Percentiles rank a stretch among this genome's conserved stretches.
phyloP scores from a whole-genome alignment of 2,113 vertebrate genomes.

The Sylvia atricapilla region DNA sequence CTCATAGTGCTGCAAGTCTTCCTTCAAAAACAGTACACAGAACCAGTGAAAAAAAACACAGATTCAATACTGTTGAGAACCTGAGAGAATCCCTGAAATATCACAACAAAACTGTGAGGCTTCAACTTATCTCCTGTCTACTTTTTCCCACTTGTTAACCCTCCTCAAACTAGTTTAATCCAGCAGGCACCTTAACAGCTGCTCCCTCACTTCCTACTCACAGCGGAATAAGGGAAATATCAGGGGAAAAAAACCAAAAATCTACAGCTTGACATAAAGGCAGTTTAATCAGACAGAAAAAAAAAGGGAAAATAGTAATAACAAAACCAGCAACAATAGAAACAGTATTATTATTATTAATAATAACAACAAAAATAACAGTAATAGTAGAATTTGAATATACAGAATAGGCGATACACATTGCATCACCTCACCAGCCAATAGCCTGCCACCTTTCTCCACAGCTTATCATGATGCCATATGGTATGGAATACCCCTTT shows the following conservation, averaged over 20 bases:
- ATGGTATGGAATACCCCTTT: not conserved
- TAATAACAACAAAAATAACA: not conserved
- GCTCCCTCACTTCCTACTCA: fast-evolving
- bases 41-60: not conserved
- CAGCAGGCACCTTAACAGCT: not conserved
- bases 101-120: not conserved
- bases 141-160: not conserved
- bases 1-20: not conserved
- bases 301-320: not conserved
- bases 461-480: not conserved
- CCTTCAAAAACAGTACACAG: not conserved
- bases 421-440: not conserved
- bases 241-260: not conserved
- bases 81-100: not conserved
- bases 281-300: not conserved
- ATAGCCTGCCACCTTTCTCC: not conserved
- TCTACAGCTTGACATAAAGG: not conserved
- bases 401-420: not conserved
- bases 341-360: not conserved
- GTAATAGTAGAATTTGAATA: not conserved
- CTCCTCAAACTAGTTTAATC: not conserved
- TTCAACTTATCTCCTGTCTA: not conserved
- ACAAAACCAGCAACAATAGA: not conserved
- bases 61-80: not conserved
- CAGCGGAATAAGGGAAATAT: not conserved